These are phyloP conservation scores for Spialia ferax DNA, from an alignment of 2,888 invertebrate species.

Conservation along the genomic window DNA sequence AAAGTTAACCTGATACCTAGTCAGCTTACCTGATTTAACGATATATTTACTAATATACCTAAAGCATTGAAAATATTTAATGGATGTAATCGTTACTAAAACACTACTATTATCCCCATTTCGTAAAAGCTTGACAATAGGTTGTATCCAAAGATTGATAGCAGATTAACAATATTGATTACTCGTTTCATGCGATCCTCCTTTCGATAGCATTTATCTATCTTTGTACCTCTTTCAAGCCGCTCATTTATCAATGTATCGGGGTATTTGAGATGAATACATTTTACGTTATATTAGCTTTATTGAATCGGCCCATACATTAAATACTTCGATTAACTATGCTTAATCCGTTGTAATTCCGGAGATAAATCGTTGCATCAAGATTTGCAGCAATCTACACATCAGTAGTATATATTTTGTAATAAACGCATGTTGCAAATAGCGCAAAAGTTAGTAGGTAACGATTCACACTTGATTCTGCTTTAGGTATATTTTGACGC, in stretches of 20 bases:
- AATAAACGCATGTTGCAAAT: background rate
- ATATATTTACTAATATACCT: too few relatives aligned
- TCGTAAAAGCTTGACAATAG: too few relatives aligned
- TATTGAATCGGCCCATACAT: background rate
- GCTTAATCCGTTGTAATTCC: conserved; percentile 4
- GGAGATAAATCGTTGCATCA: conserved; percentile 18
- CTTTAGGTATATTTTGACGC: too few relatives aligned
- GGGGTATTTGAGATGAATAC: background rate
- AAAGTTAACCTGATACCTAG: too few relatives aligned
- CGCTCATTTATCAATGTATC: conserved; percentile 16
- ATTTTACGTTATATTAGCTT: background rate
- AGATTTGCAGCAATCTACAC: conserved; percentile 3
- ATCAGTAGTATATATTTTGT: too few relatives aligned
- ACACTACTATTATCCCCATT: too few relatives aligned
- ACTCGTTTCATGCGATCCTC: conserved; percentile 6
- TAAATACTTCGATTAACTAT: background rate
- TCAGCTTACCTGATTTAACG: too few relatives aligned
- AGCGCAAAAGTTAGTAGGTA: too few relatives aligned
- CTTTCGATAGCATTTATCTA: conserved; percentile 26
- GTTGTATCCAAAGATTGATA: conserved; percentile 9
- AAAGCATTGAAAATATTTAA: too few relatives aligned
- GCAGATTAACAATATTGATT: conserved; percentile 18
- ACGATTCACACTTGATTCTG: too few relatives aligned
- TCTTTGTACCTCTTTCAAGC: conserved; percentile 27
- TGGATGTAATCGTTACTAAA: too few relatives aligned